Evolutionary conservation across 2,113 vertebrate species (phyloP).

Genomic region (Phalacrocorax carbo): DNA sequence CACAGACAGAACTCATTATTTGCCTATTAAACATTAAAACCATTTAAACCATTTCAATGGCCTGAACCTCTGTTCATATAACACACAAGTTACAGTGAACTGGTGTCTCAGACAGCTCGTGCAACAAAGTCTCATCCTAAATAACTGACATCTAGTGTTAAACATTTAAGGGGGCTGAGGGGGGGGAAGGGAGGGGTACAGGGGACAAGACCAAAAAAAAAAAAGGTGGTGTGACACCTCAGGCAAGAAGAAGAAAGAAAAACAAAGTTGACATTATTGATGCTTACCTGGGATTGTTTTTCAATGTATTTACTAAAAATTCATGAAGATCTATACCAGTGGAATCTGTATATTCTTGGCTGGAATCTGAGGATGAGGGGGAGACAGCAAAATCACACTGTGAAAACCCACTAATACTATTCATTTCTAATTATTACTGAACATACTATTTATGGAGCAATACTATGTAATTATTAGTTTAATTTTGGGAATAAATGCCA

Average conservation of each 20-base stretch:
- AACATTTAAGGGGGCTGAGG: neutral
- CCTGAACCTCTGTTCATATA: neutral
- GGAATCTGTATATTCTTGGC: constrained; percentile 98
- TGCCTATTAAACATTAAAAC: neutral
- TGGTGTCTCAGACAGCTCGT: neutral
- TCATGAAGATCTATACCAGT: constrained; percentile 98
- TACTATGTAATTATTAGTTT: neutral
- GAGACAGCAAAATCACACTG: constrained; percentile 48
- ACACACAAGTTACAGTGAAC: neutral
- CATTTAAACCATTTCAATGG: neutral
- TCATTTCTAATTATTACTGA: neutral
- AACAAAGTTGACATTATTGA: constrained; percentile 18
- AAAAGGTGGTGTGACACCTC: neutral
- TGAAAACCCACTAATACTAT: neutral
- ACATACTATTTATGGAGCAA: neutral
- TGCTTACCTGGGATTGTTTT: constrained; percentile 94
- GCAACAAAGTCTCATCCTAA: neutral
- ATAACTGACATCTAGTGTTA: neutral
- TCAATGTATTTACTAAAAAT: constrained; percentile 98
- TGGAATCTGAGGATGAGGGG: constrained; percentile 85
- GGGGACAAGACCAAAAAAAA: too few relatives aligned
- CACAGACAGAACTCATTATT: neutral
- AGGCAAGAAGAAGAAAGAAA: constrained; percentile 8
- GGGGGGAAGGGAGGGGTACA: too few relatives aligned
- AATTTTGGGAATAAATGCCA: too few relatives aligned